Evolutionary conservation across 2,888 invertebrate species (phyloP), one percentile per base, ranked within the genome.

Genomic region (Cephus spinipes): DNA sequence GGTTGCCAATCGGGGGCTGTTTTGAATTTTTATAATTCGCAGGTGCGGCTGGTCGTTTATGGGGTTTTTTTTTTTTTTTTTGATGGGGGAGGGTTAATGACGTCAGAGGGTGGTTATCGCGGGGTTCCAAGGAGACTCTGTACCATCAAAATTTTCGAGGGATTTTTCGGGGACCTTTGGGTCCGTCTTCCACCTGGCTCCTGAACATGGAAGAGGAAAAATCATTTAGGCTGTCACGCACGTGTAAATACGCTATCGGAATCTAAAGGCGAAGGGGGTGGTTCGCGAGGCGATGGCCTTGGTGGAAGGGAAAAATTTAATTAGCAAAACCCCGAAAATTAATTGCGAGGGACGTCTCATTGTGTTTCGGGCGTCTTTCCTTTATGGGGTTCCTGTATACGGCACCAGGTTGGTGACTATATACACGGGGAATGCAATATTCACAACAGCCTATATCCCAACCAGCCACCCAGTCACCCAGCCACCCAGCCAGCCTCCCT

Each of bases 371-470:
- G 23, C 55, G 55, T 55, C 55, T 23, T 55, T 23, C 55, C 55
- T 55, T 55, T 55, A 55, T 55, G 55, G 55, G 32, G 71, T 71
- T 71, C 12, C 31, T 71, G 11, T 71, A 33, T 32, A 31, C 31
- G 33, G 33, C 31, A 33, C 71, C 71, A 73, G 79, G 32, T 31
- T 71, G 78, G 81, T 83, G 83, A 80, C 84, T 88, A 85, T 87
- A 87, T 88, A 87, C 86, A 87, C 86, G 82, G 87, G 87, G 89
- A 91, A 90, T 91, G 91, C 90, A 91, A 91, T 91, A 91, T 90
- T 90, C 90, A 88, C 90, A 90, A 89, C 89, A 90, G 87, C 87
- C 89, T 86, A 87, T 88, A 87, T 85, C 85, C 84, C 80, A 80
- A 68, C 74, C 76, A 77, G 77, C 55, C 78, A 73, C 77, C 74